phyloP scores from a whole-genome alignment of 2,797 vertebrate species.

The Diglossa cyanea region DNA sequence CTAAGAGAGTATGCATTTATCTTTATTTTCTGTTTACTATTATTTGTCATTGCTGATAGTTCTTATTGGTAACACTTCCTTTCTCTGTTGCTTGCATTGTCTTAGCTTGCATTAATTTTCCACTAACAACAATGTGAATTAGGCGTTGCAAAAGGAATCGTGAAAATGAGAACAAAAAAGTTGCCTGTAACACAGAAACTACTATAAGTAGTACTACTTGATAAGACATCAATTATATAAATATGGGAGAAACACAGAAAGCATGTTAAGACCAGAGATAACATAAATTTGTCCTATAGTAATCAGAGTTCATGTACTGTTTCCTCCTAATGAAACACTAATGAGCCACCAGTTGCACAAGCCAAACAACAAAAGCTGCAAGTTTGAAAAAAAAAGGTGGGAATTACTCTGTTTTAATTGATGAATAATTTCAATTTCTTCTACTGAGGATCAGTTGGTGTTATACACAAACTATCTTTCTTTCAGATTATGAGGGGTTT shows the following conservation, averaged over 20 bases:
- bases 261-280: neutral
- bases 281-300: neutral
- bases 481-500: neutral
- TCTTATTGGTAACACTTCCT: neutral
- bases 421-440: neutral
- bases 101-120: neutral
- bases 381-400: fast-evolving
- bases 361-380: neutral
- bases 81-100: neutral
- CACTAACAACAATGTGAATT: neutral
- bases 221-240: neutral
- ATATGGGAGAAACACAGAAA: neutral
- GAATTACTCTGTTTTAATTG: neutral
- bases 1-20: neutral
- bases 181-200: neutral
- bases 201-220: neutral
- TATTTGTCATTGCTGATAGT: neutral
- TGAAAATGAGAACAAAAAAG: neutral
- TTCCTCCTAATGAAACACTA: neutral
- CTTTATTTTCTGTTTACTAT: neutral
- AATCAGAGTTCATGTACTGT: neutral
- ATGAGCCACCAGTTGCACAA: neutral
- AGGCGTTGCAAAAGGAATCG: neutral
- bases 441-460: neutral
- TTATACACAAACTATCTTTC: neutral